Percentiles rank a stretch among this genome's conserved stretches.
These are phyloP conservation scores for Dissostichus mawsoni DNA, from an alignment of 2,113 vertebrate genomes.

Conservation along the genomic window DNA sequence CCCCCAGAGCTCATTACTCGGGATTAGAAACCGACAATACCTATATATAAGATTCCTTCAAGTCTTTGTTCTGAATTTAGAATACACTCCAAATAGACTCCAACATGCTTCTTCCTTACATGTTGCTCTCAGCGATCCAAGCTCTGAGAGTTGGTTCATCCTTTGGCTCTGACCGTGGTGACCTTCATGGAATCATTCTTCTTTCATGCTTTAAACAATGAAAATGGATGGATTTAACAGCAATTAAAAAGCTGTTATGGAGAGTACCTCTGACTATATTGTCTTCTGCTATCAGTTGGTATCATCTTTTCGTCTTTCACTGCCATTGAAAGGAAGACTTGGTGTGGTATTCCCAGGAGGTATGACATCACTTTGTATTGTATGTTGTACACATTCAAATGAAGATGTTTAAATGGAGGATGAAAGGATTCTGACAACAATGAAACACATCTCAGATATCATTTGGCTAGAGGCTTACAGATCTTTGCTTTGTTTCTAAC, in stretches of 20 bases:
- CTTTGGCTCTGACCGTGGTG: conserved; percentile 16
- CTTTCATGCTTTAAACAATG: conserved; percentile 30
- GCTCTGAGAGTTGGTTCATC: background rate
- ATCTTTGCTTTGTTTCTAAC: conserved; percentile 10
- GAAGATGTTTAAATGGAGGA: conserved; percentile 3
- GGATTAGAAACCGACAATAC: conserved; percentile 27
- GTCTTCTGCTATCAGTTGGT: background rate
- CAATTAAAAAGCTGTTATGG: background rate
- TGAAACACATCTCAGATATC: background rate
- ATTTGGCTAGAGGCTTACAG: background rate
- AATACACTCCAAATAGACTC: conserved; percentile 16
- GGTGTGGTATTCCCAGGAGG: background rate
- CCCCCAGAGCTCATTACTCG: conserved; percentile 39
- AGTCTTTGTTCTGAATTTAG: conserved; percentile 44
- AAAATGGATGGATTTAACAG: conserved; percentile 5
- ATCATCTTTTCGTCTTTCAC: background rate
- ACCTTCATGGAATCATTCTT: conserved; percentile 27
- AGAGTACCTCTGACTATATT: background rate
- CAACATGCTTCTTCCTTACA: background rate
- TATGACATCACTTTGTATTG: background rate
- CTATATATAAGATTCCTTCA: conserved; percentile 9
- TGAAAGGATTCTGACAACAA: conserved; percentile 28
- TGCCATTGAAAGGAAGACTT: background rate
- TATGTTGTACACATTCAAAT: background rate
- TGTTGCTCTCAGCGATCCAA: background rate